phyloP scores from a whole-genome alignment of 1,140 invertebrate genomes.

The Adelges cooleyi region DNA sequence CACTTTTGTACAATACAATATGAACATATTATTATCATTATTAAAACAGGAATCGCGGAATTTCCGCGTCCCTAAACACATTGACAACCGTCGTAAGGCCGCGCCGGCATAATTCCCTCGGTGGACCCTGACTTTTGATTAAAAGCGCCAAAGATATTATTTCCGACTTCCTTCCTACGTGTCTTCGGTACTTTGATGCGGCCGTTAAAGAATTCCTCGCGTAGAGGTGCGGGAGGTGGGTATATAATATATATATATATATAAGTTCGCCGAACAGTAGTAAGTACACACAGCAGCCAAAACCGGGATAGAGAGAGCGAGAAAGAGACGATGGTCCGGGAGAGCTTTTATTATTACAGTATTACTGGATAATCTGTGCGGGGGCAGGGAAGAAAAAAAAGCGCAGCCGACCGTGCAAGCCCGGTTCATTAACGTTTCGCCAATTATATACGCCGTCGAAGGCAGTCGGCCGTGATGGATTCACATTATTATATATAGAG shows the following conservation, averaged over 20 bases:
- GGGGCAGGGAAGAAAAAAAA: neutral
- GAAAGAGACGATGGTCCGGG: neutral
- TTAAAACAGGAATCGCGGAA: no score
- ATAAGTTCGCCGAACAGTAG: no score
- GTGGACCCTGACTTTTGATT: neutral
- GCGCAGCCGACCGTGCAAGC: conserved; percentile 3
- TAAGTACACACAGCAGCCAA: no score
- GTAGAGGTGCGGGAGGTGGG: neutral
- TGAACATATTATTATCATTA: no score
- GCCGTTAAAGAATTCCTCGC: conserved; percentile 18
- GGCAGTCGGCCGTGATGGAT: conserved; percentile 22
- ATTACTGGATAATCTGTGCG: neutral
- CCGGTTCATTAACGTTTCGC: conserved; percentile 28
- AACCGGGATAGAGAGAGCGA: no score
- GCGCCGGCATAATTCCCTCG: no score
- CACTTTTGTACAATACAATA: no score
- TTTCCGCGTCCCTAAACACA: no score
- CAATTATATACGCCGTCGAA: conserved; percentile 25
- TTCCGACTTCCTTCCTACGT: neutral
- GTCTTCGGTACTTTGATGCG: neutral
- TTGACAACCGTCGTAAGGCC: no score
- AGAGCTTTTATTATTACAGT: conserved; percentile 13
- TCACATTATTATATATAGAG: conserved; percentile 25
- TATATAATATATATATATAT: no score
- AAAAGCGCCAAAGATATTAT: conserved; percentile 2